phyloP scores from a whole-genome alignment of 2,888 invertebrate species.

The Rhagophthalmus giganteus region DNA sequence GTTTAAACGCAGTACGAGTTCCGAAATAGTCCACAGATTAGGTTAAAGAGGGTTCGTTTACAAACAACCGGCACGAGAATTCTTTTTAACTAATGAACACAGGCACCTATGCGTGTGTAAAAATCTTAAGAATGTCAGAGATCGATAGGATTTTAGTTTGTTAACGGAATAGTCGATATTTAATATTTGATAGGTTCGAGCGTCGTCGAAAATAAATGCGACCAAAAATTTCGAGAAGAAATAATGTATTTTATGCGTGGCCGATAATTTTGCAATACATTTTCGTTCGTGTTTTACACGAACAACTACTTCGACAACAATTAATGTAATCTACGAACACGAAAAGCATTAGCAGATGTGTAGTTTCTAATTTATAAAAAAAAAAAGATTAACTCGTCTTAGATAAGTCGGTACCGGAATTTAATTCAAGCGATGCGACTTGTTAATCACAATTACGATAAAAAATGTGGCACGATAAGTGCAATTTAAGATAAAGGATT shows the following conservation, averaged over 20 bases:
- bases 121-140: constrained; percentile 15
- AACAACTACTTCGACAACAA: constrained; percentile 8
- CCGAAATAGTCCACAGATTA: neutral
- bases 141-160: constrained; percentile 17
- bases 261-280: too few species aligned
- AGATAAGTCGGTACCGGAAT: too few species aligned
- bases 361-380: too few species aligned
- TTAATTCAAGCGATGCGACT: too few species aligned
- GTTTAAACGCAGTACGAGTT: constrained; percentile 2
- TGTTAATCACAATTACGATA: too few species aligned
- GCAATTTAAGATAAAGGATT: too few species aligned
- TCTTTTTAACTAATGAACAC: constrained; percentile 5
- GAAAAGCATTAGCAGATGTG: too few species aligned
- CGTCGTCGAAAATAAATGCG: constrained; percentile 19
- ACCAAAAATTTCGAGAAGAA: constrained; percentile 10
- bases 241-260: too few species aligned
- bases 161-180: constrained; percentile 18
- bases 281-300: constrained; percentile 6
- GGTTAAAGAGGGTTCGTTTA: neutral
- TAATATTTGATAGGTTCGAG: constrained; percentile 17
- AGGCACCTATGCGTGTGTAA: constrained; percentile 9
- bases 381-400: too few species aligned
- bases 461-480: too few species aligned
- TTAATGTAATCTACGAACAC: too few species aligned
- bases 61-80: neutral